Conservation (phyloP, 2,113 vertebrate genomes). For the Melanotaenia duboulayi region DNA sequence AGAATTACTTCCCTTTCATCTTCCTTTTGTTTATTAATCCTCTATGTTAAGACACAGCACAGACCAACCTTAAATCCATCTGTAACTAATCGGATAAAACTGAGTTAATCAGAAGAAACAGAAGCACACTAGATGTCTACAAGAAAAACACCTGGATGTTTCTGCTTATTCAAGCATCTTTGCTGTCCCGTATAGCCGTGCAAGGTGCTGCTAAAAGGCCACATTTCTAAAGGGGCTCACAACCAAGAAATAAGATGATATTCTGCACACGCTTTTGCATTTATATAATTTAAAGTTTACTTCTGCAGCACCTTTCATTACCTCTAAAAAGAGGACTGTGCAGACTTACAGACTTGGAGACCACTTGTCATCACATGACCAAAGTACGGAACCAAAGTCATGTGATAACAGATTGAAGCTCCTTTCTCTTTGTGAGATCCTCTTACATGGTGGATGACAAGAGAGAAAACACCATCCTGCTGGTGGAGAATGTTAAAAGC, state of each 20-base stretch:
- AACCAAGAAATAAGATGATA: conserved; percentile 28
- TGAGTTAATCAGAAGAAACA: not conserved
- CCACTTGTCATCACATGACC: not conserved
- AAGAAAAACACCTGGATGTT: conserved; percentile 4
- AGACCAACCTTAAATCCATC: not conserved
- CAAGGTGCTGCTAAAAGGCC: conserved; percentile 12
- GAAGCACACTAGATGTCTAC: not conserved
- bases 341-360: no score
- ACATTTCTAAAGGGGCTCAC: conserved; percentile 14
- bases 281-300: no score
- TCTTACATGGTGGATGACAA: not conserved
- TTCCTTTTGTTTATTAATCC: not conserved
- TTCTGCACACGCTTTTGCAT: no score
- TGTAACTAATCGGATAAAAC: not conserved
- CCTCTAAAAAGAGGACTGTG: no score
- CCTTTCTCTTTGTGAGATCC: not conserved
- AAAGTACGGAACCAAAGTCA: not conserved
- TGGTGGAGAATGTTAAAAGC: not conserved
- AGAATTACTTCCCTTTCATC: conserved; percentile 4
- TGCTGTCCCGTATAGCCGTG: not conserved
- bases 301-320: no score
- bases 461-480: not conserved
- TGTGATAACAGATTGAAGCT: not conserved
- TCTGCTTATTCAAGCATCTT: not conserved
- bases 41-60: not conserved